Evolutionary conservation across 2,888 invertebrate genomes (phyloP).

Genomic region (Cosmia pyralina): DNA sequence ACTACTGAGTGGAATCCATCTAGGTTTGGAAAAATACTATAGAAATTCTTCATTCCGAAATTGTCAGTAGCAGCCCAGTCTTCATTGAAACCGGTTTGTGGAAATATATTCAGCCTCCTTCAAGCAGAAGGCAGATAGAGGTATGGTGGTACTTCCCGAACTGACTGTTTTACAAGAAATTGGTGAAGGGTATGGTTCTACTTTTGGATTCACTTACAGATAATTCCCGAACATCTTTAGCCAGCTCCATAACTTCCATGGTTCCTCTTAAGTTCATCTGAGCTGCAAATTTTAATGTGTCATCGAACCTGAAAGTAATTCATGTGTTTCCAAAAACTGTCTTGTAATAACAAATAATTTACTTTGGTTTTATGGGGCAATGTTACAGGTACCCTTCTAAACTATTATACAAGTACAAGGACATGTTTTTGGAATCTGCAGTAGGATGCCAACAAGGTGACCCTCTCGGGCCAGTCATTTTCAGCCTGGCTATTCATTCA

Average conservation of each 20-base stretch:
- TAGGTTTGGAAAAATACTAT: neutral
- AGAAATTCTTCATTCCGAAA: neutral
- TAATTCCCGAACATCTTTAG: conserved; percentile 88
- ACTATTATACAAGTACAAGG: no score
- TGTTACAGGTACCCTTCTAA: no score
- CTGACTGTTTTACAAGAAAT: neutral
- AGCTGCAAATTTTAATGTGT: conserved; percentile 92
- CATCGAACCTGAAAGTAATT: conserved; percentile 92
- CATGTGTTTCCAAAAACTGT: neutral
- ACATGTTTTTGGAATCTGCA: no score
- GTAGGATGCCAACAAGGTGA: no score
- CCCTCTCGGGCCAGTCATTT: no score
- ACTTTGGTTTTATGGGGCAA: no score
- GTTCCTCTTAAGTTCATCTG: conserved; percentile 92
- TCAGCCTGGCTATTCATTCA: no score
- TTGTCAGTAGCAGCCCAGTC: neutral
- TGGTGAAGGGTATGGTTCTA: neutral
- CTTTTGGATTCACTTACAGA: conserved; percentile 91
- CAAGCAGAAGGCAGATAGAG: neutral
- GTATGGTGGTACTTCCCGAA: neutral
- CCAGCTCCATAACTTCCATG: conserved; percentile 91
- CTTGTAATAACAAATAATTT: no score
- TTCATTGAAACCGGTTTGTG: neutral
- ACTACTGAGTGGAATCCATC: no score
- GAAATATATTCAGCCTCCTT: neutral